Evolutionary conservation across 2,113 vertebrate genomes (phyloP).

Genomic region (Phocoena phocoena): DNA sequence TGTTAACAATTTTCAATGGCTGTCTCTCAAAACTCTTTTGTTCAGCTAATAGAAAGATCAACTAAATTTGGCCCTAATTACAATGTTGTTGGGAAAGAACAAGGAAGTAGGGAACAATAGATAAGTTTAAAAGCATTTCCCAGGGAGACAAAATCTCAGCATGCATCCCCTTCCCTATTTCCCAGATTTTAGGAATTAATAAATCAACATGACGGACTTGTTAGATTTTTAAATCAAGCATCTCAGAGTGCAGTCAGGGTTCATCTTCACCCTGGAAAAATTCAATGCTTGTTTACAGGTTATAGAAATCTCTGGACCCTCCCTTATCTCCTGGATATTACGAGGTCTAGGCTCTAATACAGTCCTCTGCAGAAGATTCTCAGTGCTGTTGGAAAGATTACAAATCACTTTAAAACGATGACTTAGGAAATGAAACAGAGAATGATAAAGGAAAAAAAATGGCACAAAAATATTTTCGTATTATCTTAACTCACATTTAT

Average conservation of each 20-base stretch:
- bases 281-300: constrained; percentile 34
- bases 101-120: constrained; percentile 39
- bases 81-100: constrained; percentile 21
- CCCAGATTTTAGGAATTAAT: constrained; percentile 48
- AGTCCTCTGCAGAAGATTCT: constrained; percentile 19
- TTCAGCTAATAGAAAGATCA: constrained; percentile 55
- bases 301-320: constrained; percentile 35
- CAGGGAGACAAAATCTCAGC: constrained; percentile 5
- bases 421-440: neutral
- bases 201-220: neutral
- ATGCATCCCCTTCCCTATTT: constrained; percentile 14
- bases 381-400: neutral
- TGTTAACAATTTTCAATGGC: constrained; percentile 33
- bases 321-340: constrained; percentile 30
- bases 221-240: constrained; percentile 11
- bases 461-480: neutral
- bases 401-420: neutral
- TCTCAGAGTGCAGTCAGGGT: neutral
- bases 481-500: neutral
- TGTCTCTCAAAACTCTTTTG: constrained; percentile 51
- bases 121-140: constrained; percentile 29
- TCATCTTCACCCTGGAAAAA: constrained; percentile 60
- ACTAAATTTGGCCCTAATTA: constrained; percentile 59
- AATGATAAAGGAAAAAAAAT: neutral
- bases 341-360: neutral